Evolutionary conservation across 37 sponge, comb jelly and placozoan species (phyloP).

Genomic region (Theonella swinhoei): DNA sequence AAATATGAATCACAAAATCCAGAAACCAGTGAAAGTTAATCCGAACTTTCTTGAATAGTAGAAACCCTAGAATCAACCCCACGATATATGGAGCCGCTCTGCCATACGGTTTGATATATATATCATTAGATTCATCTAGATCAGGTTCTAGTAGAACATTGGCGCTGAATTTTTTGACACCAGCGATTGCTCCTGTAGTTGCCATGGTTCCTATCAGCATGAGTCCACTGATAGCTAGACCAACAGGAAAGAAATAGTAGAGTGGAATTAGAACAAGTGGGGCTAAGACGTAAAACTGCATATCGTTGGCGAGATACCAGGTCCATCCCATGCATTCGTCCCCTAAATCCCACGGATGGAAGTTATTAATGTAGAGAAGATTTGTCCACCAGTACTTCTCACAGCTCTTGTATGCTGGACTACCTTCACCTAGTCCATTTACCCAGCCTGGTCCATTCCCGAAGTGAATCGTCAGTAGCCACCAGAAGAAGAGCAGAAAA

Average conservation of each 20-base stretch:
- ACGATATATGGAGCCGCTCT: slow-evolving; percentile 78
- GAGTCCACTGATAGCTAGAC: slow-evolving; percentile 20
- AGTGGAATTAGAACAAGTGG: slow-evolving; percentile 76
- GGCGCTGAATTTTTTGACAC: slow-evolving; percentile 45
- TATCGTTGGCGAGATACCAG: slow-evolving; percentile 93
- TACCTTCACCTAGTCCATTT: not conserved
- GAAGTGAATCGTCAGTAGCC: slow-evolving; percentile 19
- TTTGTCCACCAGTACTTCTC: slow-evolving; percentile 92
- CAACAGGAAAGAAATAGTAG: slow-evolving; percentile 49
- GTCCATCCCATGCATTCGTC: slow-evolving; percentile 82
- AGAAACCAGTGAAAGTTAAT: slow-evolving; percentile 4
- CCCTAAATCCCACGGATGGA: slow-evolving; percentile 62
- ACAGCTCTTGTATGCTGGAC: slow-evolving; percentile 30
- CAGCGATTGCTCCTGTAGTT: slow-evolving; percentile 56
- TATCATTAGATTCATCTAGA: slow-evolving; percentile 1
- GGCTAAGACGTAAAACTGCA: slow-evolving; percentile 87
- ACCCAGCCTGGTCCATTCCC: not conserved
- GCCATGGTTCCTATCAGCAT: slow-evolving; percentile 19
- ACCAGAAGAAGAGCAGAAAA: slow-evolving; percentile 55
- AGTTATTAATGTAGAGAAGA: slow-evolving; percentile 89
- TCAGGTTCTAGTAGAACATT: slow-evolving; percentile 25
- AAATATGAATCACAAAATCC: slow-evolving; percentile 17
- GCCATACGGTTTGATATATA: slow-evolving; percentile 77
- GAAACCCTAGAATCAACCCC: slow-evolving; percentile 78
- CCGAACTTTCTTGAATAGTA: slow-evolving; percentile 49